These are phyloP conservation scores for Sebastiscus tertius DNA, from an alignment of 2,797 vertebrate species.

Conservation along the genomic window DNA sequence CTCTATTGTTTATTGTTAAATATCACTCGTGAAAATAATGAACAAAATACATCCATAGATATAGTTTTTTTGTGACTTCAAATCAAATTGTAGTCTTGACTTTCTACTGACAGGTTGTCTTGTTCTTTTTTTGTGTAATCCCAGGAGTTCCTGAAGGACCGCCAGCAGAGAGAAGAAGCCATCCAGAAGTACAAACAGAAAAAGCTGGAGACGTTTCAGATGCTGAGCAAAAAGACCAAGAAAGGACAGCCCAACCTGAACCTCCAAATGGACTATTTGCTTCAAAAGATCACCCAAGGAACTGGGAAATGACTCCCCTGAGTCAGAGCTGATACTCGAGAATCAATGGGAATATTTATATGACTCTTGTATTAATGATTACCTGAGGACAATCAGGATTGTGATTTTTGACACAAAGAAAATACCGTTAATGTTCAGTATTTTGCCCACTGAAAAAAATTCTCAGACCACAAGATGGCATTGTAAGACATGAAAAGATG, in stretches of 20 bases:
- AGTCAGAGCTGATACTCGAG: neutral
- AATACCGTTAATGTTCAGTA: neutral
- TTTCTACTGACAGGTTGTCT: neutral
- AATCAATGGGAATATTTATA: neutral
- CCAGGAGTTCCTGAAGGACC: conserved; percentile 88
- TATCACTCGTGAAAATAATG: neutral
- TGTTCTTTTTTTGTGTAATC: neutral
- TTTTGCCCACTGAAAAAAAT: neutral
- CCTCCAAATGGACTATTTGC: conserved; percentile 93
- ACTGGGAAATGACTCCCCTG: conserved; percentile 55
- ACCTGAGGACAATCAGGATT: neutral
- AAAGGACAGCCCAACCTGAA: conserved; percentile 97
- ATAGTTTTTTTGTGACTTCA: too few relatives aligned
- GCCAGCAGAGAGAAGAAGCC: conserved; percentile 88
- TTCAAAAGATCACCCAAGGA: conserved; percentile 91
- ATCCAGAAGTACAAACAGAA: conserved; percentile 89
- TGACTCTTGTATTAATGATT: neutral
- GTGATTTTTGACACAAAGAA: neutral
- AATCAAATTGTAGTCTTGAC: neutral
- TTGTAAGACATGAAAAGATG: neutral
- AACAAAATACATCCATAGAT: neutral
- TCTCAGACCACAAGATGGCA: conserved; percentile 65
- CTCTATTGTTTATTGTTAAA: neutral
- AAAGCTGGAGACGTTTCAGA: conserved; percentile 90
- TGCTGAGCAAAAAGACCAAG: conserved; percentile 92